These are phyloP conservation scores for Lamellibrachia luymesi DNA, from an alignment of 1,140 invertebrate species.

Conservation along the genomic window DNA sequence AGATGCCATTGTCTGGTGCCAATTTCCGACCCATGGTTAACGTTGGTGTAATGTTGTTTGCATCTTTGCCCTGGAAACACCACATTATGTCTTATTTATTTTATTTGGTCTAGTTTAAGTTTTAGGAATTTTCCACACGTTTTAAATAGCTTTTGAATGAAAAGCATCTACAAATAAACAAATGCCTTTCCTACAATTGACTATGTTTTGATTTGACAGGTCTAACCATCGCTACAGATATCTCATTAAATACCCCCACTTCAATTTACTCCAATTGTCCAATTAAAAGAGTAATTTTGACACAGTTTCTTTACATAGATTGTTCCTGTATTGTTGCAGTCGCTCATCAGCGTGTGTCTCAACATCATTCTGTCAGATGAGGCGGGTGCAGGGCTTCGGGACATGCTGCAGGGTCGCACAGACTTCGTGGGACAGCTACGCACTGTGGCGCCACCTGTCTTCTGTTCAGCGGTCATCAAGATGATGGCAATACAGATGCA, in stretches of 20 bases:
- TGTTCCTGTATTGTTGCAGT: constrained; percentile 57
- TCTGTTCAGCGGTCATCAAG: constrained; percentile 93
- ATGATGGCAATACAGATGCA: constrained; percentile 91
- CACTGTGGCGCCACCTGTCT: constrained; percentile 79
- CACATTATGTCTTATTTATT: no score
- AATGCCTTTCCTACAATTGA: no score
- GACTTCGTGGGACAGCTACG: constrained; percentile 29
- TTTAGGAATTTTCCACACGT: no score
- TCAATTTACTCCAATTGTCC: no score
- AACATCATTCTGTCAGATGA: constrained; percentile 65
- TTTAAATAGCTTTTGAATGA: no score
- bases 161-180: no score
- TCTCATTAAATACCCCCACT: no score
- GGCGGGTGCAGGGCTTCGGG: constrained; percentile 42
- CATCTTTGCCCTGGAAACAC: no score
- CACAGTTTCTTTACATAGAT: neutral
- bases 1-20: constrained; percentile 52
- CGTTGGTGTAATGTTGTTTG: neutral
- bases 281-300: no score
- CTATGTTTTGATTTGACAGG: no score
- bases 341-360: constrained; percentile 65
- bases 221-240: no score
- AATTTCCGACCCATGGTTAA: neutral
- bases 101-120: no score
- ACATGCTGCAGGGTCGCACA: constrained; percentile 39